Evolutionary conservation across 2,797 vertebrate species (phyloP).

Genomic region (Pteropus rufus): DNA sequence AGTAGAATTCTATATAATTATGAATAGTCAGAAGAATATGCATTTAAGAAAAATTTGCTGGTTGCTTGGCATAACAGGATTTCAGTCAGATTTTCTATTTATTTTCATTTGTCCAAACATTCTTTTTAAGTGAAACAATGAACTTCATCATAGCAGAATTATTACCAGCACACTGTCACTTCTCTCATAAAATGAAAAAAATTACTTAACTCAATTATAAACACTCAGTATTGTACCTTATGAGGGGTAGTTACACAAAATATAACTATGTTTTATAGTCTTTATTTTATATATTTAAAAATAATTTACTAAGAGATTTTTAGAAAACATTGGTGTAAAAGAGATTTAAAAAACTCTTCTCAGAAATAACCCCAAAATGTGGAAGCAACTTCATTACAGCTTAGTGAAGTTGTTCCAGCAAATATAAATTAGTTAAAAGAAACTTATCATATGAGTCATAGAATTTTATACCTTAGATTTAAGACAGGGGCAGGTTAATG

Average conservation of each 20-base stretch:
- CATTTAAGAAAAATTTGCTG: not conserved
- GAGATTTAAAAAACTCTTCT: not conserved
- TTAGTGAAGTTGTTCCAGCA: not conserved
- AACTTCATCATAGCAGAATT: not conserved
- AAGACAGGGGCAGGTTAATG: rapidly evolving
- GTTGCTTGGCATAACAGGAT: not conserved
- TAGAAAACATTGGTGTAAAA: not conserved
- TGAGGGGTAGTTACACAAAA: not conserved
- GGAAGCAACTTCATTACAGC: not conserved
- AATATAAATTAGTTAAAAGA: not conserved
- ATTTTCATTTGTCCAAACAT: not conserved
- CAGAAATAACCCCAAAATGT: not conserved
- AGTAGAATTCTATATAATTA: not conserved
- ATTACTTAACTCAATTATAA: not conserved
- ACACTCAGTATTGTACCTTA: not conserved
- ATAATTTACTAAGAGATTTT: not conserved
- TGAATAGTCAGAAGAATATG: not conserved
- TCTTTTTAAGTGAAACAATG: not conserved
- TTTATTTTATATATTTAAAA: not conserved
- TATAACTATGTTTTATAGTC: not conserved
- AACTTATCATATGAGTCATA: not conserved
- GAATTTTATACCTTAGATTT: not conserved
- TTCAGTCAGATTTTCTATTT: not conserved
- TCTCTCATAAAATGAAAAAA: not conserved
- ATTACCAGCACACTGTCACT: not conserved